Conservation (phyloP, 2,113 vertebrate genomes). For the Garra rufa region DNA sequence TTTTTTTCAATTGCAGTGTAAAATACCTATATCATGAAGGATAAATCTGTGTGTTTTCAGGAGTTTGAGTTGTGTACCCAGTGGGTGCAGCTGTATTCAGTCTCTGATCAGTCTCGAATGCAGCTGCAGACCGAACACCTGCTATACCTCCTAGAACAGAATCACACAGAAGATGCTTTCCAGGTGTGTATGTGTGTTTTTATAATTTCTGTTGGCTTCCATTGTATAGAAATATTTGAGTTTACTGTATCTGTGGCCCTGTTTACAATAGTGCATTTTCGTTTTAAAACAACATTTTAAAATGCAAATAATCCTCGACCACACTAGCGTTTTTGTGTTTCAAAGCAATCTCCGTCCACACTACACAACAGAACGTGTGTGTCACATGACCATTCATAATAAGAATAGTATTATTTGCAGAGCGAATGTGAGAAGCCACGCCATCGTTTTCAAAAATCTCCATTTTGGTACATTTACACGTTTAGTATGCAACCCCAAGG, state of each 20-base stretch:
- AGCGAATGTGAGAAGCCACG: too few species aligned
- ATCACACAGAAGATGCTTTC: conserved; percentile 83
- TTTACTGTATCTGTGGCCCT: neutral
- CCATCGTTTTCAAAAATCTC: too few species aligned
- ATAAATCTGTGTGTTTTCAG: conserved; percentile 67
- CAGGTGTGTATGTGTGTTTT: conserved; percentile 78
- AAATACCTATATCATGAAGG: neutral
- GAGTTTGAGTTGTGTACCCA: conserved; percentile 91
- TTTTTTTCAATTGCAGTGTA: neutral
- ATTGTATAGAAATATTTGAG: neutral
- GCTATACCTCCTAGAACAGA: conserved; percentile 85
- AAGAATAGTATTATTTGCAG: too few species aligned
- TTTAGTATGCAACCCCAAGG: too few species aligned
- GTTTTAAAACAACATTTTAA: too few species aligned
- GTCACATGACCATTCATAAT: too few species aligned
- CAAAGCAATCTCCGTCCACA: too few species aligned
- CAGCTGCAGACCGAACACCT: conserved; percentile 87
- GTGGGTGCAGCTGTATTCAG: conserved; percentile 86
- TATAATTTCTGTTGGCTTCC: neutral
- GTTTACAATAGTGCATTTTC: too few species aligned
- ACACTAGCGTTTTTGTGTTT: too few species aligned
- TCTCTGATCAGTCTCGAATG: conserved; percentile 83
- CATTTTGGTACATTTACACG: too few species aligned
- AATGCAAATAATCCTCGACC: too few species aligned
- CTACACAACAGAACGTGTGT: too few species aligned